Evolutionary conservation across 1,140 invertebrate species (phyloP).

Genomic region (Drosophila cardini): DNA sequence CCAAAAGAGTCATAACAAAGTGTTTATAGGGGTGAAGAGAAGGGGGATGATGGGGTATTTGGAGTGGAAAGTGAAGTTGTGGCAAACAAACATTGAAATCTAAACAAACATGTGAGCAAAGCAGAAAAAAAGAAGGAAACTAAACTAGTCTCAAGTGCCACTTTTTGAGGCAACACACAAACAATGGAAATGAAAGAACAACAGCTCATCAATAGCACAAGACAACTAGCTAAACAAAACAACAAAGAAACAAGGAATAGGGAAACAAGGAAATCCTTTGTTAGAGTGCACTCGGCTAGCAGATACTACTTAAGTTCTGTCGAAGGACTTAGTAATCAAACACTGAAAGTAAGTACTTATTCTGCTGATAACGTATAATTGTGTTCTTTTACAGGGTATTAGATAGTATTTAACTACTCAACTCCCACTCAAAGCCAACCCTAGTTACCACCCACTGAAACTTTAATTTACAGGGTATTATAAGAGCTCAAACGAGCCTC

Average conservation of each 20-base stretch:
- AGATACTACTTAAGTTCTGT: neutral
- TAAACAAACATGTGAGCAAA: slow-evolving; percentile 51
- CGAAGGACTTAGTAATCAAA: neutral
- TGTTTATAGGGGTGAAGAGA: neutral
- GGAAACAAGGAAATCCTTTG: neutral
- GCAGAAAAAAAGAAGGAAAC: slow-evolving; percentile 27
- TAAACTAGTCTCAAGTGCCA: slow-evolving; percentile 63
- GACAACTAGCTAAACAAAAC: slow-evolving; percentile 20
- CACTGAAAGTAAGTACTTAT: too few species aligned
- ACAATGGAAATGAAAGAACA: slow-evolving; percentile 69
- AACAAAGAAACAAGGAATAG: neutral
- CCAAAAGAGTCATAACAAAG: slow-evolving; percentile 74
- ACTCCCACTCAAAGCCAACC: too few species aligned
- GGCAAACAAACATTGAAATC: slow-evolving; percentile 65
- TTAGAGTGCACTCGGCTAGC: neutral
- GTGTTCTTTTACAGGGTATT: too few species aligned
- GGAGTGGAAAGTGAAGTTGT: neutral
- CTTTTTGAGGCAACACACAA: slow-evolving; percentile 41
- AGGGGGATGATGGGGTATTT: neutral
- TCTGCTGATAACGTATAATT: too few species aligned
- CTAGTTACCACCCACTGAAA: neutral
- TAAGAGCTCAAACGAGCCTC: slow-evolving; percentile 35
- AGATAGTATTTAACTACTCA: too few species aligned
- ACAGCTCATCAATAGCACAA: slow-evolving; percentile 72
- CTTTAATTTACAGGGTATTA: slow-evolving; percentile 14